Conservation (phyloP, 2,797 vertebrate species). For the Kryptopterus vitreolus region DNA sequence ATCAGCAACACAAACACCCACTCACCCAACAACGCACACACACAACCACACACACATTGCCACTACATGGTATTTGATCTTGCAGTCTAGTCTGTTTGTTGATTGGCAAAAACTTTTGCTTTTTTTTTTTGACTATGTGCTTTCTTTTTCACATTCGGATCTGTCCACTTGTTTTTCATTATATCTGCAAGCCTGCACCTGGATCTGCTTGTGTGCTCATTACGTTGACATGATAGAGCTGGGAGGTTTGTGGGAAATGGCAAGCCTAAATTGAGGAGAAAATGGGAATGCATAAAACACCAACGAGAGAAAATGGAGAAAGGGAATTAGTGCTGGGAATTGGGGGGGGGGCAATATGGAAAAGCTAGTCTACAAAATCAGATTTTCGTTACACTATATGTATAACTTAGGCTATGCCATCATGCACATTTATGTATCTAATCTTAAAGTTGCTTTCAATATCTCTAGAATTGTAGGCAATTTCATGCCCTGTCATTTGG, state of each 20-base stretch:
- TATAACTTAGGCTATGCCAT: background rate
- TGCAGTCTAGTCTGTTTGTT: no score
- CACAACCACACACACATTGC: no score
- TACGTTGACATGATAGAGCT: background rate
- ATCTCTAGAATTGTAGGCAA: background rate
- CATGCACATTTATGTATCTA: background rate
- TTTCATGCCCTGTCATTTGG: background rate
- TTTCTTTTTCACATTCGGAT: no score
- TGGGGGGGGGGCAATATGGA: background rate
- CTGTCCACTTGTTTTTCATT: no score
- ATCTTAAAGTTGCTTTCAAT: background rate
- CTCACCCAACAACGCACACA: no score
- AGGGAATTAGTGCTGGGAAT: background rate
- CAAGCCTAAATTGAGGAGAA: background rate
- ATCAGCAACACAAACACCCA: no score
- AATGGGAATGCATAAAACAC: background rate
- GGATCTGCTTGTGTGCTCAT: background rate
- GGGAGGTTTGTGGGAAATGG: background rate
- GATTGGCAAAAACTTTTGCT: no score
- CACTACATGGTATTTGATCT: no score
- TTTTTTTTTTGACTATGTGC: no score
- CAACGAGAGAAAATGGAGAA: background rate
- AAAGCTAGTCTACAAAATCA: background rate
- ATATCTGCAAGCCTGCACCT: no score
- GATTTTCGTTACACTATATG: background rate